phyloP scores from a whole-genome alignment of 1,140 invertebrate genomes.

The Pantala flavescens region DNA sequence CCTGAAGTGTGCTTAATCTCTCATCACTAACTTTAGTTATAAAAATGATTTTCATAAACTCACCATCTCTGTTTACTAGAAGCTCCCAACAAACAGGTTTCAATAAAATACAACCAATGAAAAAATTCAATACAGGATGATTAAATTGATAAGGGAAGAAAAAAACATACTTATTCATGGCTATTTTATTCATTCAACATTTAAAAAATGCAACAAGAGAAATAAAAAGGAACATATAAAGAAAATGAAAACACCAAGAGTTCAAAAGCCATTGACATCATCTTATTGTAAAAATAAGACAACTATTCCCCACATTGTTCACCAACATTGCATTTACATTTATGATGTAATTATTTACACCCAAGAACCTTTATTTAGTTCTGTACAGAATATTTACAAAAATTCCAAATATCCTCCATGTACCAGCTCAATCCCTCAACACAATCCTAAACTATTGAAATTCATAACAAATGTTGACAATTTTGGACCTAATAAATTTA shows the following conservation, averaged over 20 bases:
- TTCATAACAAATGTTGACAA: neutral
- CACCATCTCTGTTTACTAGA: no score
- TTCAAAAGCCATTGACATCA: constrained; percentile 6
- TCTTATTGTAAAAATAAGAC: constrained; percentile 10
- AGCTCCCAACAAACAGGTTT: no score
- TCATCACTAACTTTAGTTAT: no score
- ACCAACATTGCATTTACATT: constrained; percentile 7
- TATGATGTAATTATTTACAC: constrained; percentile 10
- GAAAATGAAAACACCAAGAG: constrained; percentile 9
- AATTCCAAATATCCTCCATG: neutral
- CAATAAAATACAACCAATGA: no score
- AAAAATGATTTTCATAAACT: no score
- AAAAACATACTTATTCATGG: neutral
- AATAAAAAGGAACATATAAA: constrained; percentile 11
- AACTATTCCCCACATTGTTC: constrained; percentile 1
- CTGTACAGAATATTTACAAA: neutral
- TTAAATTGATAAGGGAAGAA: no score
- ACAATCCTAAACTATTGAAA: neutral
- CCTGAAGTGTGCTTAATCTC: no score
- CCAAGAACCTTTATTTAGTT: constrained; percentile 7
- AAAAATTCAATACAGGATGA: no score
- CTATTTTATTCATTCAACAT: constrained; percentile 10
- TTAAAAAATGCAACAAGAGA: constrained; percentile 10
- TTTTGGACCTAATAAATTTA: neutral
- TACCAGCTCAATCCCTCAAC: neutral